These are phyloP conservation scores for Acromyrmex heyeri DNA, from an alignment of 1,140 invertebrate genomes.

Conservation along the genomic window DNA sequence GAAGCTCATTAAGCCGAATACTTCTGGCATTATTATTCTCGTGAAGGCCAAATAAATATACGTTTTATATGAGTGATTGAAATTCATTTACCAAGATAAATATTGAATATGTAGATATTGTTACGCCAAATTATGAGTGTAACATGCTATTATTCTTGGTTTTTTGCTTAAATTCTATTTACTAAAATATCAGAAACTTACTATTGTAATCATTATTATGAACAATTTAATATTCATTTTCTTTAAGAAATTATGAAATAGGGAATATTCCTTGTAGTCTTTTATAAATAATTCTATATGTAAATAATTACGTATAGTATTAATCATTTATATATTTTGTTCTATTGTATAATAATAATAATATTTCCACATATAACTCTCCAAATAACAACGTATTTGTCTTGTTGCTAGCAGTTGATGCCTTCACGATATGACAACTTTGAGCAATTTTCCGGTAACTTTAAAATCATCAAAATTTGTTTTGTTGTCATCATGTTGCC, in stretches of 20 bases:
- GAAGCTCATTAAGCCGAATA: not conserved
- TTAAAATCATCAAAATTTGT: too few relatives aligned
- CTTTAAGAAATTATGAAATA: not conserved
- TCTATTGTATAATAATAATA: not conserved
- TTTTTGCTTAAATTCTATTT: not conserved
- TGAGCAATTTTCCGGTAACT: too few relatives aligned
- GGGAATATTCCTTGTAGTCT: not conserved
- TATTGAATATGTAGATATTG: not conserved
- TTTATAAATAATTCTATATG: not conserved
- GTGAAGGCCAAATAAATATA: conserved; percentile 43
- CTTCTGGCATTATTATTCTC: conserved; percentile 16
- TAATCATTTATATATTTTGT: not conserved
- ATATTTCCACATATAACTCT: not conserved
- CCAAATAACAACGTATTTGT: too few relatives aligned
- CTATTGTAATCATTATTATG: not conserved
- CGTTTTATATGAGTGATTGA: conserved; percentile 5
- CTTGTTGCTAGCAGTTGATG: too few relatives aligned
- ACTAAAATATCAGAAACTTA: not conserved
- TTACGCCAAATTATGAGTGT: not conserved
- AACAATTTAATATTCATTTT: not conserved
- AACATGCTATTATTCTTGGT: not conserved
- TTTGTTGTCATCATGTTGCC: too few relatives aligned
- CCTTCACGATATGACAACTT: too few relatives aligned
- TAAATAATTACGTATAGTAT: not conserved
- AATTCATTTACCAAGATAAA: conserved; percentile 18